A percentile compares a stretch with the other conserved stretches of the same genome.
Conservation (phyloP, 2,888 invertebrate species). For the Lacanobia wlatinum region DNA sequence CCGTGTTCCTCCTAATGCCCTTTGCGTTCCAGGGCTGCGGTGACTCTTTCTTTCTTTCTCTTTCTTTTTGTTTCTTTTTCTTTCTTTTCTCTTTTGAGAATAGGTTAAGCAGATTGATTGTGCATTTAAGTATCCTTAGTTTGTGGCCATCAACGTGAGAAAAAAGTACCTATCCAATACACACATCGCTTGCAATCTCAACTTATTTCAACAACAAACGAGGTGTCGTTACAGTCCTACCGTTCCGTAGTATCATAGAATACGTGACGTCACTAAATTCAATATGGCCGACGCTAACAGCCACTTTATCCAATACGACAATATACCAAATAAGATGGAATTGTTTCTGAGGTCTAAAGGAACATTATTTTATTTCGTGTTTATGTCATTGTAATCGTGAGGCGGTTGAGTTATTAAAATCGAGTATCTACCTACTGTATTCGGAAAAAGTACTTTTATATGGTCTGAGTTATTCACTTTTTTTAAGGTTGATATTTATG, state of each 20-base stretch:
- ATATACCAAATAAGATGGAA: constrained; percentile 32
- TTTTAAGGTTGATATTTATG: too few species aligned
- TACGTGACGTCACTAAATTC: constrained; percentile 53
- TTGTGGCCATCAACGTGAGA: too few species aligned
- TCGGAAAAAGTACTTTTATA: neutral
- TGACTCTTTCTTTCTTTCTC: too few species aligned
- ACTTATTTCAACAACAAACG: constrained; percentile 31
- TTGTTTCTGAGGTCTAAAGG: constrained; percentile 24
- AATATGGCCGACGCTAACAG: constrained; percentile 44
- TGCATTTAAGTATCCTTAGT: too few species aligned
- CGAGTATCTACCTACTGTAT: neutral
- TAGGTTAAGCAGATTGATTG: too few species aligned
- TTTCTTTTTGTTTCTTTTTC: too few species aligned
- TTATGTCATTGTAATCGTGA: constrained; percentile 29
- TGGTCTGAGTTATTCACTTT: neutral
- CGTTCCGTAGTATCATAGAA: constrained; percentile 25
- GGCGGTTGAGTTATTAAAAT: constrained; percentile 29
- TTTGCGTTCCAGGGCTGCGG: too few species aligned
- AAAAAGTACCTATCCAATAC: neutral
- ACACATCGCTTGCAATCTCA: constrained; percentile 5
- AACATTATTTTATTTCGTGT: constrained; percentile 24
- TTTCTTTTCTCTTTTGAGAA: too few species aligned
- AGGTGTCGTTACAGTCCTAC: constrained; percentile 20
- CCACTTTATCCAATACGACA: constrained; percentile 38
- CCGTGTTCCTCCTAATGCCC: too few species aligned